Evolutionary conservation across 2,888 invertebrate species (phyloP), one percentile per base, ranked within the genome.

Genomic region (Orgyia antiqua): DNA sequence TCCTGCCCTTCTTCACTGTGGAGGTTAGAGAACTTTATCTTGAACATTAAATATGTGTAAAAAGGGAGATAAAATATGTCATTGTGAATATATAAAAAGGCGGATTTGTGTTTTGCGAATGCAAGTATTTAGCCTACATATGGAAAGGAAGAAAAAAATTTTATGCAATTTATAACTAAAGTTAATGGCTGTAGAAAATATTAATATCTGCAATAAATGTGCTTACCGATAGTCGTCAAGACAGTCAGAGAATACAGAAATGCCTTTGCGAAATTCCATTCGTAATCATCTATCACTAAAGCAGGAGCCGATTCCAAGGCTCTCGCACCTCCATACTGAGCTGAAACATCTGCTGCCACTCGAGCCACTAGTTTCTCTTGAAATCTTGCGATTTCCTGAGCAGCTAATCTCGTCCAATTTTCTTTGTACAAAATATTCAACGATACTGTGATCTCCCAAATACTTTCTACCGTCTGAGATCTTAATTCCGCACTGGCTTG

Each of bases 161-260:
- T n/a, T n/a, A n/a, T n/a, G n/a, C n/a, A n/a, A n/a, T n/a, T n/a
- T n/a, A n/a, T n/a, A n/a, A n/a, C n/a, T n/a, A n/a, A n/a, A n/a
- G n/a, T n/a, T n/a, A n/a, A n/a, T n/a, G n/a, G n/a, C n/a, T n/a
- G n/a, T n/a, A n/a, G n/a, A n/a, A n/a, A n/a, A n/a, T n/a, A n/a
- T n/a, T n/a, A n/a, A n/a, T n/a, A n/a, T n/a, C n/a, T n/a, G n/a
- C n/a, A n/a, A n/a, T n/a, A n/a, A 20, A n/a, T 9, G n/a, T n/a
- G 2, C 20, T 91, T 83, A 95, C 95, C 95, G 62, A 95, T 94
- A 39, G 95, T 97, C 12, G 97, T 97, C 39, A 98, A 90, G 35
- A 98, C 96, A 19, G 97, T 97, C 55, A 98, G 88, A 4, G 97
- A 97, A 79, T 97, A 98, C 29, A 98, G 89, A 75, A 98, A 97